Conservation (phyloP, 2,113 vertebrate genomes). For the Macquaria ambigua region DNA sequence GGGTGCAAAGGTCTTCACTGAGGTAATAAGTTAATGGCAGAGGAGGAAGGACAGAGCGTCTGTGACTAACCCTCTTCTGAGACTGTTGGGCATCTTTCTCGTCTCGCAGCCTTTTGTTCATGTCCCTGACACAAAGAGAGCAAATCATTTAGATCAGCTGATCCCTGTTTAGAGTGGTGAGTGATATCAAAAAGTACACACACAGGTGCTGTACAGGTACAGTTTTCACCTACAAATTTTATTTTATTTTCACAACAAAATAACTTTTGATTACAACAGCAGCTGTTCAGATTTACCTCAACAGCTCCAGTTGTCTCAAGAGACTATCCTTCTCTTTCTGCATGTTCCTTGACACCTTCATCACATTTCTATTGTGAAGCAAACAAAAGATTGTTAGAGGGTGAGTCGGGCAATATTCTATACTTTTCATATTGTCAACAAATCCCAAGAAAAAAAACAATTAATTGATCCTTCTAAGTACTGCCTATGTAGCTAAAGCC, state of each 20-base stretch:
- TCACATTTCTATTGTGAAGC: conserved; percentile 85
- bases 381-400: not conserved
- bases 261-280: not conserved
- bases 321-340: conserved; percentile 97
- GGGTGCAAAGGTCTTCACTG: conserved; percentile 79
- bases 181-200: not conserved
- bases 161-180: not conserved
- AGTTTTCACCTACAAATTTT: not conserved
- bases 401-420: not conserved
- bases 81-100: conserved; percentile 91
- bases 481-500: not conserved
- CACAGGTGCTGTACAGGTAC: no score
- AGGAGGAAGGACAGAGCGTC: conserved; percentile 76
- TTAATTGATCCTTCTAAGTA: not conserved
- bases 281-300: conserved; percentile 85
- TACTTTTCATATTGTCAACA: not conserved
- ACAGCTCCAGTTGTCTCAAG: conserved; percentile 91
- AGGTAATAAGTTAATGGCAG: conserved; percentile 78
- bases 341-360: conserved; percentile 94
- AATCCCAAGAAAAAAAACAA: not conserved
- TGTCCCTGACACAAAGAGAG: conserved; percentile 86
- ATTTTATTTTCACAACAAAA: not conserved
- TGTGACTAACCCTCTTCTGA: conserved; percentile 90
- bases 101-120: conserved; percentile 94
- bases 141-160: conserved; percentile 1